phyloP scores from a whole-genome alignment of 2,888 invertebrate genomes.

The Macrophya annulata region DNA sequence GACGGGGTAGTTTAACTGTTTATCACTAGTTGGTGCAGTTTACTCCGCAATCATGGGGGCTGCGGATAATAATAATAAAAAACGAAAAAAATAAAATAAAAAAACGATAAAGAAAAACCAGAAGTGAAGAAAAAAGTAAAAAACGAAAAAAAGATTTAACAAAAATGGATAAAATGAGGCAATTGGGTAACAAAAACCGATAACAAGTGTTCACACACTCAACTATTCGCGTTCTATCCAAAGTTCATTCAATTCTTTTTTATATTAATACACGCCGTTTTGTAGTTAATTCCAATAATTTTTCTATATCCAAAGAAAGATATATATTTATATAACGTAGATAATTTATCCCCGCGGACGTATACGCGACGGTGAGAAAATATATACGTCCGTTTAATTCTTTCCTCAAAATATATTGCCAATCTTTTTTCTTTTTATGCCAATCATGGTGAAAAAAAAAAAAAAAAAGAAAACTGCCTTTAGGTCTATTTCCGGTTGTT shows the following conservation, averaged over 20 bases:
- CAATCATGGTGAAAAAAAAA: too few relatives aligned
- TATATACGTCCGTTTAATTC: background rate
- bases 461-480: background rate
- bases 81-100: background rate
- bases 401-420: background rate
- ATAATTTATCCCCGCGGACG: background rate
- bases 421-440: background rate
- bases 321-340: background rate
- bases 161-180: background rate
- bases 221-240: background rate
- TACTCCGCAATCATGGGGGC: background rate
- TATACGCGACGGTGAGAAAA: background rate
- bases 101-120: background rate
- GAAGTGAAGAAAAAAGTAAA: background rate
- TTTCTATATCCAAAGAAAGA: background rate
- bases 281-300: conserved; percentile 1
- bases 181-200: conserved; percentile 10
- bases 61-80: background rate
- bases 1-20: conserved; percentile 3
- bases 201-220: conserved; percentile 10
- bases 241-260: background rate
- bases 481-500: background rate
- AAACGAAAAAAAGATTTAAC: background rate
- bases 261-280: background rate
- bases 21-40: conserved; percentile 5